Conservation (phyloP, 2,113 vertebrate species). For the Riparia riparia region DNA sequence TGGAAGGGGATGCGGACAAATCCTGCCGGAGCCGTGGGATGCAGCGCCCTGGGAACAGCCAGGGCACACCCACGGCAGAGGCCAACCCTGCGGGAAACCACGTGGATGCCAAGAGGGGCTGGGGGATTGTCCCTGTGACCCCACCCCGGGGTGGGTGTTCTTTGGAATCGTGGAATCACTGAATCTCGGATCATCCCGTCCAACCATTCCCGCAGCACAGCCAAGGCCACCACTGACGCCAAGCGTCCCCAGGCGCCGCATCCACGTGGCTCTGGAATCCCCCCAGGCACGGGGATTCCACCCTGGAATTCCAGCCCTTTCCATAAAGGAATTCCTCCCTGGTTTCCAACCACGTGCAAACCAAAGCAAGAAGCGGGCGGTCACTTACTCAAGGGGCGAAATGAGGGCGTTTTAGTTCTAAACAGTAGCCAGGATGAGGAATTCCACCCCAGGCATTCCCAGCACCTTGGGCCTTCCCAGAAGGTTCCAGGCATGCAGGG, state of each 20-base stretch:
- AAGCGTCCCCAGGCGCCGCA: background rate
- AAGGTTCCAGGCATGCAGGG: background rate
- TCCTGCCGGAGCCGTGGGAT: background rate
- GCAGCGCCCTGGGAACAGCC: fast-evolving
- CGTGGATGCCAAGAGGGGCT: background rate
- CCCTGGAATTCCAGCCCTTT: background rate
- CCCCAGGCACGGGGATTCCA: background rate
- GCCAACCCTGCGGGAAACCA: background rate
- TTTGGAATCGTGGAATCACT: background rate
- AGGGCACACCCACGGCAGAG: background rate
- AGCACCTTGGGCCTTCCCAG: background rate
- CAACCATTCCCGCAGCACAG: fast-evolving
- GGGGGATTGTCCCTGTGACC: background rate
- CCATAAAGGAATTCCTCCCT: background rate
- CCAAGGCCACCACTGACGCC: background rate
- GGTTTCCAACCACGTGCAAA: background rate
- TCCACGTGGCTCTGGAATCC: background rate
- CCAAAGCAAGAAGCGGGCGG: background rate
- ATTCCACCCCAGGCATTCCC: background rate
- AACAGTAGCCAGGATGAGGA: background rate
- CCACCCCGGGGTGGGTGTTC: fast-evolving
- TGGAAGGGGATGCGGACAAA: background rate
- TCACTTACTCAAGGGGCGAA: background rate
- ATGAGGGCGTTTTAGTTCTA: background rate
- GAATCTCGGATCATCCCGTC: background rate